Conservation (phyloP, 2,888 invertebrate genomes). For the Agriotes lineatus region DNA sequence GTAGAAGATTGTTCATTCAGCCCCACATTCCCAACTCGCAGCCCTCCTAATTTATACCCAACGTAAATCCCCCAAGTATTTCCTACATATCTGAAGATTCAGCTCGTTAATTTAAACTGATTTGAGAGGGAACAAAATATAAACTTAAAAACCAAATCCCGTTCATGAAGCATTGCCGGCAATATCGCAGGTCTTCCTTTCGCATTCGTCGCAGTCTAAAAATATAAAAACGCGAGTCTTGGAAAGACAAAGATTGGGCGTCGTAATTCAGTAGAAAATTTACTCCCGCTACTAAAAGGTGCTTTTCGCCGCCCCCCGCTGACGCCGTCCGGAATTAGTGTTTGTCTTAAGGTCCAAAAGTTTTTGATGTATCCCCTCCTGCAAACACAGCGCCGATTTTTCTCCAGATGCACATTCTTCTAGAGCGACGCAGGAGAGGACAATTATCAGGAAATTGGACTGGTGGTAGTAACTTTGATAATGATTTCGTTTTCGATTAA, state of each 20-base stretch:
- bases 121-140: neutral
- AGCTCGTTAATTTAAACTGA: constrained; percentile 7
- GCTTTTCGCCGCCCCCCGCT: constrained; percentile 20
- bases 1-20: constrained; percentile 11
- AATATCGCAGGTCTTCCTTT: neutral
- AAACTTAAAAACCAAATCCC: neutral
- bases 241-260: constrained; percentile 25
- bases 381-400: neutral
- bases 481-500: constrained; percentile 24
- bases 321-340: constrained; percentile 25
- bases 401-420: neutral
- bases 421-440: neutral
- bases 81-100: constrained; percentile 7
- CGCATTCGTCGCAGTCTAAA: constrained; percentile 13
- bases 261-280: constrained; percentile 29
- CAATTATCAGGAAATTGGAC: constrained; percentile 18
- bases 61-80: constrained; percentile 17
- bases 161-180: too few relatives aligned
- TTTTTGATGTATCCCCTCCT: constrained; percentile 25
- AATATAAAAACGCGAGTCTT: constrained; percentile 15
- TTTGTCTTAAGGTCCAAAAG: constrained; percentile 23
- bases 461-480: constrained; percentile 14
- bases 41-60: constrained; percentile 16
- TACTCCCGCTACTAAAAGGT: constrained; percentile 31
- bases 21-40: neutral